Evolutionary conservation across 2,797 vertebrate genomes (phyloP), one percentile per base, ranked within the genome.

Genomic region (Sebastes matsubarae): DNA sequence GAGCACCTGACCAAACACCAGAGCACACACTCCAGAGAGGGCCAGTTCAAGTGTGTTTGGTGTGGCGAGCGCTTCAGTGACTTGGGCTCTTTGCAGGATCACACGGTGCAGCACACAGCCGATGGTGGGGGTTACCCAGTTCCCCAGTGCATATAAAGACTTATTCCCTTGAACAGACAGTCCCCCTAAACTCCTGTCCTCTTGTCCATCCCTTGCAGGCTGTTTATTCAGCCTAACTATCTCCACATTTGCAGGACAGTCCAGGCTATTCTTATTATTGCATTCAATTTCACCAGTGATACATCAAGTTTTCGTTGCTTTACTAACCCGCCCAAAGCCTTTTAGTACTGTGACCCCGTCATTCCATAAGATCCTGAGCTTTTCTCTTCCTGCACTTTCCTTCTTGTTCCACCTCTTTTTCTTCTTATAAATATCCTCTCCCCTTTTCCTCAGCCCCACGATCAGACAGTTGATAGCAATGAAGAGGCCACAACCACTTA

Each of bases 21-120:
- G 86, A 96, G 97, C 1, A 98, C 98, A 18, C 99, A 99, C 3
- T 97, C 97, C 36, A 95, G 99, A 0, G 98, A 99, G 91, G 97
- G 98, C 87, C 98, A 99, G 95, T 99, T 98, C 94, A 99, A 99
- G 93, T 99, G 99, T 13, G 97, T 99, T 65, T 99, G 99, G 99
- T 99, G 99, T 0, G 98, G 98, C 0, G 98, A 99, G 68, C 96
- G 98, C 16, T 99, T 99, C 83, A 97, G 97, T 86, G 98, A 99
- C 93, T 93, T 99, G 91, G 96, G 96, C 10, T 95, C 98, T 60
- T 94, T 99, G 88, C 98, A 99, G 96, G 98, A 99, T 87, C 98
- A 99, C 94, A 99, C 98, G 0, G 96, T 97, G 7, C 98, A 99
- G 93, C 98, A 99, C 93, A 98, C 98, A 0, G 96, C 97, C 0